These are phyloP conservation scores for Antedon mediterranea DNA, from an alignment of 53 echinoderm and acorn worm genomes.

Conservation along the genomic window DNA sequence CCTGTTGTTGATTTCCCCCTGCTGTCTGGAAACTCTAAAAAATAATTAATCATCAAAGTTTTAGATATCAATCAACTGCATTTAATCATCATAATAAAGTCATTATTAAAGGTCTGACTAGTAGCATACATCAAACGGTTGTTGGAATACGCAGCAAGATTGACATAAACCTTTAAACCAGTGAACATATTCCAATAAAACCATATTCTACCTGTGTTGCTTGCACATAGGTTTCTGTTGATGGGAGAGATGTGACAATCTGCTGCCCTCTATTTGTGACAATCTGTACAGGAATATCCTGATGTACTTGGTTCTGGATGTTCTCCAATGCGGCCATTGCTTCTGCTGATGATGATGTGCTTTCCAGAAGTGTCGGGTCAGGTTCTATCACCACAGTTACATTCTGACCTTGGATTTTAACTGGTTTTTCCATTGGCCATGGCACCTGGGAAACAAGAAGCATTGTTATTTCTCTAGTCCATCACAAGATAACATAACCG, in stretches of 20 bases:
- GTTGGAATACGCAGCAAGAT: too few relatives aligned
- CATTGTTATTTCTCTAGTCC: too few relatives aligned
- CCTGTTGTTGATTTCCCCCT: not conserved
- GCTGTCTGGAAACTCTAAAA: not conserved
- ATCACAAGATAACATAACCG: too few relatives aligned
- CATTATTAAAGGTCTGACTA: too few relatives aligned
- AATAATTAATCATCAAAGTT: not conserved
- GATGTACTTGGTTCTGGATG: not conserved
- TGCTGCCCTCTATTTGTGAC: not conserved
- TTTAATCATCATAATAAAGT: too few relatives aligned
- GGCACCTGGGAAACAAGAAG: conserved; percentile 40
- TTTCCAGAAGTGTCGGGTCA: conserved; percentile 63
- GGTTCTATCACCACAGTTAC: conserved; percentile 93
- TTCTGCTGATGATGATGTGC: conserved; percentile 49
- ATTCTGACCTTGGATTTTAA: conserved; percentile 94
- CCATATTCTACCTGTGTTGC: not conserved
- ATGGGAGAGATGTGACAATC: not conserved
- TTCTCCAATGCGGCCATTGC: conserved; percentile 76
- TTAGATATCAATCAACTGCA: too few relatives aligned
- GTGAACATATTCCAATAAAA: too few relatives aligned
- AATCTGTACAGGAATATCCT: not conserved
- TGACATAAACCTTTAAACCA: too few relatives aligned
- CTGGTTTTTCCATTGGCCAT: conserved; percentile 96
- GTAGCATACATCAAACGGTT: too few relatives aligned
- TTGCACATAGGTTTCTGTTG: not conserved